A percentile compares a stretch with the other conserved stretches of the same genome.
phyloP scores from a whole-genome alignment of 2,888 invertebrate genomes.

The Noctua comes region DNA sequence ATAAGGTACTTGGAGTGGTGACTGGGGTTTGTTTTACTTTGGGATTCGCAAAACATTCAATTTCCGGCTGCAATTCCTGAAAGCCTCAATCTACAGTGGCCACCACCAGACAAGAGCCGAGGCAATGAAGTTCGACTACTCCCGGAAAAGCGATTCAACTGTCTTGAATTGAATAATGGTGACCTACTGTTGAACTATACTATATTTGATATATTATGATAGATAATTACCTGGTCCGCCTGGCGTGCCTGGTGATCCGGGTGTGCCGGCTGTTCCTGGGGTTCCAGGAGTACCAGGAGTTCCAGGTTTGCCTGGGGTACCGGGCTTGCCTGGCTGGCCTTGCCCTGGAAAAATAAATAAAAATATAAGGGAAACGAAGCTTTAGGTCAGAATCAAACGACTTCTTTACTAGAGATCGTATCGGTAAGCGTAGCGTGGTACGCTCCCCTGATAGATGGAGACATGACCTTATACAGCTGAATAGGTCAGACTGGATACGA shows the following conservation, averaged over 20 bases:
- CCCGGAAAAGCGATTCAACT: background rate
- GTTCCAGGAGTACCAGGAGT: constrained; percentile 68
- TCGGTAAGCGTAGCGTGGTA: background rate
- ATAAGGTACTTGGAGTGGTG: background rate
- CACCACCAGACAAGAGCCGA: background rate
- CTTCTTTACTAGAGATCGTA: background rate
- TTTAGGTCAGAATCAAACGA: background rate
- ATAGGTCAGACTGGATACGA: background rate
- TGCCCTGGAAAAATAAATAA: constrained; percentile 52
- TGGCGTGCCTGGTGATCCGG: constrained; percentile 73
- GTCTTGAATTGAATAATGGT: background rate
- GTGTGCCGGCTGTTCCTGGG: constrained; percentile 72
- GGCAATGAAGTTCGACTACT: background rate
- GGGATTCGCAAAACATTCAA: background rate
- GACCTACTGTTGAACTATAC: background rate
- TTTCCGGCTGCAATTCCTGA: background rate
- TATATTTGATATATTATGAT: background rate
- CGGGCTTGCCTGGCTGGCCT: constrained; percentile 69
- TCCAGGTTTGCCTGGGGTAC: constrained; percentile 54
- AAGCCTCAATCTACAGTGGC: background rate
- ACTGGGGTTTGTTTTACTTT: background rate
- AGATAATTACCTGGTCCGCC: constrained; percentile 68
- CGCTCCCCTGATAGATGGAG: background rate
- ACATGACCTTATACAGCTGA: background rate
- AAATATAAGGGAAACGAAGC: background rate